Base-by-base conservation (phyloP, 2,797 vertebrate species). In the Microtus californicus region DNA sequence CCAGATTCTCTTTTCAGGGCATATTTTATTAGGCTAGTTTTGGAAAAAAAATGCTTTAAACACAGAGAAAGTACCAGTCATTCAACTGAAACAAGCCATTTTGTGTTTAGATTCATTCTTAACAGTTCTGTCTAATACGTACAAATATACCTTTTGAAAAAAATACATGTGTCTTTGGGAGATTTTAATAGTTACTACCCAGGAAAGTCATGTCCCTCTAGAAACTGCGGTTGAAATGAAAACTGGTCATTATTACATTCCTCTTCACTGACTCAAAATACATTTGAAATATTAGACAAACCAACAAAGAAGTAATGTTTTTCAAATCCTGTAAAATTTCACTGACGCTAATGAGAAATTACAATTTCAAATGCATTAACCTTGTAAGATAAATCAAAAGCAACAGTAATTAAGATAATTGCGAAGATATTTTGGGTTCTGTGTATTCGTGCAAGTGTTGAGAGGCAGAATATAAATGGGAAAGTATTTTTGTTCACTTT, bases 351-450 rank as follows among this genome's bases (percentile, higher is more conserved):
- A 96, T 97, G 87, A 96, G 96, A 96, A 97, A 98, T 98, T 98
- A 97, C 69, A 97, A 97, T 98, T 98, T 98, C 94, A 98, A 97
- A 98, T 97, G 90, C 80, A 95, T 97, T 97, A 94, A 87, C 93
- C 97, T 97, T 97, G 95, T 96, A 97, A 95, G 94, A 96, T 95
- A 97, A 97, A 97, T 97, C 93, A 97, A 96, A 98, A 93, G 97
- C 96, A 97, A 96, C 79, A 40, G 92, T 97, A 96, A 98, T 98
- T 98, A 97, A 96, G 93, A 95, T 98, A 97, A 98, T 98, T 98
- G 94, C 96, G 94, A 93, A 97, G 94, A 96, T 98, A 98, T 98
- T 98, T 97, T 97, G 88, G 96, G 96, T 97, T 95, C 92, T 95
- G 85, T 96, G 88, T 97, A 93, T 96, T 96, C 97, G 94, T 0